These are phyloP conservation scores for Plecotus auritus DNA, from an alignment of 2,113 vertebrate species.

Conservation along the genomic window DNA sequence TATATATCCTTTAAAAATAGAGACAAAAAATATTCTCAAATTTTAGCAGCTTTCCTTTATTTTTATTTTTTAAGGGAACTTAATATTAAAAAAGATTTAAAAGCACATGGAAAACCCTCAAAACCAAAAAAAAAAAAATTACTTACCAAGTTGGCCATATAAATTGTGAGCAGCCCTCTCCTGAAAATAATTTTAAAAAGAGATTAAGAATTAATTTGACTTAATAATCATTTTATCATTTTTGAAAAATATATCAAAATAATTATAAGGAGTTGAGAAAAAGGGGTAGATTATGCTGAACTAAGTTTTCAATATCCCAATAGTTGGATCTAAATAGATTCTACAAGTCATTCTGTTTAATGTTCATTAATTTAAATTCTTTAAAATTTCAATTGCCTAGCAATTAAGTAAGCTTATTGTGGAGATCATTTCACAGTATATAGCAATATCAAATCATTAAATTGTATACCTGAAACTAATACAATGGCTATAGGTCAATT, in stretches of 20 bases:
- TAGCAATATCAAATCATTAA: background rate
- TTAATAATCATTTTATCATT: slow-evolving; percentile 27
- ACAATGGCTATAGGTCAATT: background rate
- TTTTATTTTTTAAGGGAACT: background rate
- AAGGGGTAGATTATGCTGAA: background rate
- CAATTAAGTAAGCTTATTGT: background rate
- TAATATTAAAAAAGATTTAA: background rate
- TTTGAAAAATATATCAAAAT: slow-evolving; percentile 17
- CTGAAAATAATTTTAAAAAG: slow-evolving; percentile 79
- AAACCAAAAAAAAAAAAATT: slow-evolving; percentile 15
- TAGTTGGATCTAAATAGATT: background rate
- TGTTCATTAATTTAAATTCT: slow-evolving; percentile 11
- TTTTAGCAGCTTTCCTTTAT: background rate
- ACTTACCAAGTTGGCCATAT: slow-evolving; percentile 99
- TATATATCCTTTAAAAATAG: background rate
- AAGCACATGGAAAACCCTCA: background rate
- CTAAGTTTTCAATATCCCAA: background rate
- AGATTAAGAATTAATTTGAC: slow-evolving; percentile 45
- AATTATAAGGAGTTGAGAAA: background rate
- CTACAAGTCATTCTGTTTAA: background rate
- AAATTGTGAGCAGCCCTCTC: slow-evolving; percentile 99
- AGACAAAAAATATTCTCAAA: background rate
- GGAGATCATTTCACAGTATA: background rate
- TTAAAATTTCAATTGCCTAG: background rate
- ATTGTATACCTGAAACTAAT: background rate